Evolutionary conservation across 2,888 invertebrate species (phyloP), one percentile per base, ranked within the genome.

Genomic region (Cantharis lateralis): DNA sequence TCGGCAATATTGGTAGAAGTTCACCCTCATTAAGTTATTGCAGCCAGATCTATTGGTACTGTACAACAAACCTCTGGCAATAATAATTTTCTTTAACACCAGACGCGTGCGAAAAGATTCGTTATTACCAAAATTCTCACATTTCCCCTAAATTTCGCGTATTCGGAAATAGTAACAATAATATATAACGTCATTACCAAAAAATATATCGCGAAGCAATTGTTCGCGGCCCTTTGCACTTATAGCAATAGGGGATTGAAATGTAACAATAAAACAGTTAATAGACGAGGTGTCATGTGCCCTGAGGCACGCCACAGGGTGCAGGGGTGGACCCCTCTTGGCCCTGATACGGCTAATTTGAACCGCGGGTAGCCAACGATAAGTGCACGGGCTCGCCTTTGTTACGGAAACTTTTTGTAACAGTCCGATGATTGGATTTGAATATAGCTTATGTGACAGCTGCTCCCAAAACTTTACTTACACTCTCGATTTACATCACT

Each of bases 211-310:
- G 82, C 80, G 78, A 81, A 79, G 82, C 82, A 83, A 82, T 82
- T 82, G 78, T 82, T 81, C 81, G 80, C 79, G 82, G 82, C 84
- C 82, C 82, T 81, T 77, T 81, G 81, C 83, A 81, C 83, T 82
- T 81, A 77, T 79, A 76, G 80, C 78, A 80, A 79, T 80, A 82
- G 84, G 86, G 87, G 86, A 88, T 87, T 87, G 87, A 88, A 88
- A 86, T 84, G 87, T 86, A 85, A 88, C 88, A 88, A 88, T 88
- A 88, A 88, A 88, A 88, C 87, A 87, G 88, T 87, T 88, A 88
- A 88, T 88, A 88, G 88, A 87, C 87, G 88, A 88, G 88, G 88
- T 88, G 88, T 88, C 88, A 87, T 84, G 83, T 83, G 82, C 85
- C 87, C 87, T 83, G 85, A 81, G 83, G 87, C 83, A 84, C 84